Evolutionary conservation across 2,797 vertebrate species (phyloP).

Genomic region (Pogonophryne albipinna): DNA sequence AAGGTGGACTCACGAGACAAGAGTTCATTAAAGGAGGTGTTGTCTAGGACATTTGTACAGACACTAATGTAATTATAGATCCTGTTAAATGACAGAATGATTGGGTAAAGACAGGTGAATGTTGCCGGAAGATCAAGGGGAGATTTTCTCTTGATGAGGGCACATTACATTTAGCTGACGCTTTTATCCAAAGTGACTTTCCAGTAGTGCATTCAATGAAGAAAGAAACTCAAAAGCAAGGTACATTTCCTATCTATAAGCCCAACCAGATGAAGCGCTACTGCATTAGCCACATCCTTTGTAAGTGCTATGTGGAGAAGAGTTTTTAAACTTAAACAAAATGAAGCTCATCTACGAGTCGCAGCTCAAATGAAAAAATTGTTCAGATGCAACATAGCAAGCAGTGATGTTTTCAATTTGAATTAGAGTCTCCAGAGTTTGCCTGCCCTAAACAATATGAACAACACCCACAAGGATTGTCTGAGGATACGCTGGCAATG

Average conservation of each 20-base stretch:
- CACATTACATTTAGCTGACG: not conserved
- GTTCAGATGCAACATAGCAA: slow-evolving; percentile 24
- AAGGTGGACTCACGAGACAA: slow-evolving; percentile 28
- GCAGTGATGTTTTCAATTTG: slow-evolving; percentile 32
- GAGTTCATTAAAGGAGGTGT: slow-evolving; percentile 38
- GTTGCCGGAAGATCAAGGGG: not conserved
- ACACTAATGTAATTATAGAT: slow-evolving; percentile 24
- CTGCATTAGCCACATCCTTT: too few species aligned
- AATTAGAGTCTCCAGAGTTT: slow-evolving; percentile 14
- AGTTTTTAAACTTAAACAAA: slow-evolving; percentile 14
- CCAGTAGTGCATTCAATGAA: too few species aligned
- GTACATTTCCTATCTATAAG: too few species aligned
- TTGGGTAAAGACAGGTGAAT: slow-evolving; percentile 15
- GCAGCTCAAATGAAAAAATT: slow-evolving; percentile 27
- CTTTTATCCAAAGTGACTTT: too few species aligned
- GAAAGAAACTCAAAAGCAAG: too few species aligned
- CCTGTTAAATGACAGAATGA: not conserved
- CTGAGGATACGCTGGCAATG: not conserved
- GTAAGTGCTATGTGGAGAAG: too few species aligned
- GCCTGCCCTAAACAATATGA: slow-evolving; percentile 12
- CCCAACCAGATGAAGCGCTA: too few species aligned
- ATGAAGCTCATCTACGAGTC: slow-evolving; percentile 15
- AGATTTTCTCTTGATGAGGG: not conserved
- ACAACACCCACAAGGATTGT: slow-evolving; percentile 5
- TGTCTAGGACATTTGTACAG: slow-evolving; percentile 42